Conservation (phyloP, 2,888 invertebrate genomes). For the Hydrotaea cyrtoneurina region DNA sequence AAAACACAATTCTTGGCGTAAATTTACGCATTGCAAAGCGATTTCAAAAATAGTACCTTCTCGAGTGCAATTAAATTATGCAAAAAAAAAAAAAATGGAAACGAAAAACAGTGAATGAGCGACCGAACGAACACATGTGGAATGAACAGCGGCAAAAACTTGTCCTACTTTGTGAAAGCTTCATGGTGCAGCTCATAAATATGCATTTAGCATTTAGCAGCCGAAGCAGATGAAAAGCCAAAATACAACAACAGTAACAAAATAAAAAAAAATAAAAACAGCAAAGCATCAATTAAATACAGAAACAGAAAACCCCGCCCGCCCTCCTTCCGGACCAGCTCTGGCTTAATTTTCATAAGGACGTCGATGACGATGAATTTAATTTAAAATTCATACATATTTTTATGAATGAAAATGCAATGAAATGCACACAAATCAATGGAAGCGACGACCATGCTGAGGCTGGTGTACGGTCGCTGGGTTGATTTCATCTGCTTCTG, state of each 20-base stretch:
- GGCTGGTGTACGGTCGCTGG: neutral
- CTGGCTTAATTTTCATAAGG: constrained; percentile 28
- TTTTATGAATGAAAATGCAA: constrained; percentile 57
- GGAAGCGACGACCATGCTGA: neutral
- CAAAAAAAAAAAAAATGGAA: constrained; percentile 22
- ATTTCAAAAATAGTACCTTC: too few relatives aligned
- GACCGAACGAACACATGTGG: neutral
- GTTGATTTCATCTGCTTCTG: neutral
- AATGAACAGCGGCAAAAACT: constrained; percentile 50
- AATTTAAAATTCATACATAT: constrained; percentile 56
- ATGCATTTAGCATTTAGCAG: constrained; percentile 47
- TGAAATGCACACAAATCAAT: neutral
- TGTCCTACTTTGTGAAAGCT: constrained; percentile 65
- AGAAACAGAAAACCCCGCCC: too few relatives aligned
- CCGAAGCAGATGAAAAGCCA: constrained; percentile 35
- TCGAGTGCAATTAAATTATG: too few relatives aligned
- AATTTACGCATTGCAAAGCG: too few relatives aligned
- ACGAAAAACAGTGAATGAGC: constrained; percentile 32
- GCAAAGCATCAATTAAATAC: constrained; percentile 54
- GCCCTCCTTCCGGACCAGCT: neutral
- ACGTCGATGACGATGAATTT: constrained; percentile 39
- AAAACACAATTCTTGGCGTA: too few relatives aligned
- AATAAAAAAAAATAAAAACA: neutral
- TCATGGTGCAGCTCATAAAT: constrained; percentile 58
- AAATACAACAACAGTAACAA: neutral